Evolutionary conservation across 1,140 invertebrate genomes (phyloP).

Genomic region (Papilio polytes): DNA sequence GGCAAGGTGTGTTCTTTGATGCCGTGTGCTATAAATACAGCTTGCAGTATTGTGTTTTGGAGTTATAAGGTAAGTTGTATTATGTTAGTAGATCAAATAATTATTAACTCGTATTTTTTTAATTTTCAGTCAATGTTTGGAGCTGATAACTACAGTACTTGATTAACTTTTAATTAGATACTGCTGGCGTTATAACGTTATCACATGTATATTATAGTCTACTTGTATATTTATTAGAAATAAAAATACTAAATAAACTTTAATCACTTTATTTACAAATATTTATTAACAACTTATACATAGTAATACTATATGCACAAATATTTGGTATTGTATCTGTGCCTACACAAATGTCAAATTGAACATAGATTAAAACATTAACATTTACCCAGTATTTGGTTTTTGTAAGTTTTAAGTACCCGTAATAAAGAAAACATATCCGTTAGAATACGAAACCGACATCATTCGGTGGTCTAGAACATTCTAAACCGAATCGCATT

Average conservation of each 20-base stretch:
- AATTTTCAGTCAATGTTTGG: constrained; percentile 81
- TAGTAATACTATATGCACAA: constrained; percentile 66
- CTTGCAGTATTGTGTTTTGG: background rate
- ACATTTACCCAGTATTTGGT: constrained; percentile 60
- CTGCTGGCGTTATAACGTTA: background rate
- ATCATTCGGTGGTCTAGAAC: background rate
- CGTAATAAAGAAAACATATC: constrained; percentile 52
- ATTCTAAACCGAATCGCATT: constrained; percentile 2
- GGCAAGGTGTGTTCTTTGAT: constrained; percentile 27
- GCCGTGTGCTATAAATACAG: constrained; percentile 21
- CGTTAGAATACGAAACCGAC: constrained; percentile 14
- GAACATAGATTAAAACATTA: constrained; percentile 47
- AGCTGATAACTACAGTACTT: constrained; percentile 76
- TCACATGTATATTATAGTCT: constrained; percentile 39
- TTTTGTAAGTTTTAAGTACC: constrained; percentile 60
- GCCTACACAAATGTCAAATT: constrained; percentile 61
- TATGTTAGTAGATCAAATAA: constrained; percentile 39
- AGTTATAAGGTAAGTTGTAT: constrained; percentile 27
- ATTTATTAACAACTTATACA: constrained; percentile 69
- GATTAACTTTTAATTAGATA: constrained; percentile 48
- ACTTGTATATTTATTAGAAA: constrained; percentile 51
- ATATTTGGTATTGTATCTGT: constrained; percentile 60
- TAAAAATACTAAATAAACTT: constrained; percentile 59
- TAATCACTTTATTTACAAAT: constrained; percentile 60
- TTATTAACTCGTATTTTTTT: constrained; percentile 54